phyloP scores from a whole-genome alignment of 2,797 vertebrate species.

The Gila robusta region DNA sequence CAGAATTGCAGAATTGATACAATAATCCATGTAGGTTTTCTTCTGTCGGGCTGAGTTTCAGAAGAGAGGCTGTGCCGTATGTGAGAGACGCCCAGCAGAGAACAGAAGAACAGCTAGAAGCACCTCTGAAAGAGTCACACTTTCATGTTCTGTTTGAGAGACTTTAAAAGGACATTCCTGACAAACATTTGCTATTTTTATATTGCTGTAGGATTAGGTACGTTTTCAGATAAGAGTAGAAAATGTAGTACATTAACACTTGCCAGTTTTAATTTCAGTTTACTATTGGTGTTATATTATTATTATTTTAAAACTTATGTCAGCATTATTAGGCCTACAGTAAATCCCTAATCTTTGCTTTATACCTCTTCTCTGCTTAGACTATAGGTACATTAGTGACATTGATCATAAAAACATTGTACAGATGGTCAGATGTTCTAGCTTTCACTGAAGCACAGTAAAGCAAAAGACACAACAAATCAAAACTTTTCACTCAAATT shows the following conservation, averaged over 20 bases:
- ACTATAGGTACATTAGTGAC: neutral
- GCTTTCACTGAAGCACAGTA: neutral
- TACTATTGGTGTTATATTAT: neutral
- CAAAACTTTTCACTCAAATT: constrained; percentile 1
- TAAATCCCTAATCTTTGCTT: too few species aligned
- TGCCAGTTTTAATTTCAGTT: neutral
- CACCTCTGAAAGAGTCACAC: constrained; percentile 29
- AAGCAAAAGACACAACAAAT: neutral
- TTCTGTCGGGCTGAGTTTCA: constrained; percentile 3
- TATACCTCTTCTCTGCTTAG: neutral
- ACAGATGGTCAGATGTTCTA: neutral
- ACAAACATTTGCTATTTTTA: constrained; percentile 17
- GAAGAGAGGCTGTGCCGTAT: constrained; percentile 29
- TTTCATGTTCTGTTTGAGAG: constrained; percentile 24
- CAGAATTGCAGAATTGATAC: neutral
- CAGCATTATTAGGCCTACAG: neutral
- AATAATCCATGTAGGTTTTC: neutral
- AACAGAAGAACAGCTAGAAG: constrained; percentile 23
- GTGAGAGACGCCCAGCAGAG: constrained; percentile 33
- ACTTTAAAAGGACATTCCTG: constrained; percentile 19
- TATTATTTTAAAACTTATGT: neutral
- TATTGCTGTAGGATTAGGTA: constrained; percentile 2
- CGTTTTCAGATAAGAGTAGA: constrained; percentile 1
- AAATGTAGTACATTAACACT: neutral
- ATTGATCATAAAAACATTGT: neutral